Evolutionary conservation across 2,888 invertebrate genomes (phyloP), one percentile per base, ranked within the genome.

Genomic region (Drosophila imparisetae): DNA sequence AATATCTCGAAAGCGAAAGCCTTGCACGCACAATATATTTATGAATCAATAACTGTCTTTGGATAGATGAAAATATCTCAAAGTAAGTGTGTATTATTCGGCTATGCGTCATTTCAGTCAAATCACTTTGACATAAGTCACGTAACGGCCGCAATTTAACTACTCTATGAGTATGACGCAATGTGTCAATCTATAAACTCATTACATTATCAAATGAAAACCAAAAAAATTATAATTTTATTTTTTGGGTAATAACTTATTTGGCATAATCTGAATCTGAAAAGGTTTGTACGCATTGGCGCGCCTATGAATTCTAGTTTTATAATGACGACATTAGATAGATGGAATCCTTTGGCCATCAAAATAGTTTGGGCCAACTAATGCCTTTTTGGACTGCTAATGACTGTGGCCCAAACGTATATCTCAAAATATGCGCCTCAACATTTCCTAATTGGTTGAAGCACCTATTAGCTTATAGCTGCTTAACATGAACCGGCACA

Each of bases 391-490:
- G 59, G 61, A 55, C 55, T 38, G 52, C 66, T 71, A 75, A 80
- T 66, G 76, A 53, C 30, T 38, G 38, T 61, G 42, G 48, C 21
- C 42, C 0, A 29, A 66, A 71, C 66, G 36, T 50, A 66, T 64
- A 75, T 58, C 53, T 60, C 49, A 29, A 68, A 59, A 60, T 55
- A 52, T 66, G 34, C 24, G 52, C 36, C 59, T 13, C 61, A 52
- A 67, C 34, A 72, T 72, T 68, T 65, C 36, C 57, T 59, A 78
- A 76, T 78, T 76, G 62, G 68, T 53, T 70, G 42, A 66, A 50
- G 32, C 52, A 48, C 24, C 57, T 42, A 30, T 38, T 52, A n/a
- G 62, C 67, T 78, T 71, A 78, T 80, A 48, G 64, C 71, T 66
- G 71, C 42, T 59, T 64, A 71, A 59, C 77, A 78, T 78, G 77